Percentiles rank a stretch among this genome's conserved stretches.
Evolutionary conservation across 2,113 vertebrate species (phyloP).

Genomic region (Nothoprocta pentlandii): DNA sequence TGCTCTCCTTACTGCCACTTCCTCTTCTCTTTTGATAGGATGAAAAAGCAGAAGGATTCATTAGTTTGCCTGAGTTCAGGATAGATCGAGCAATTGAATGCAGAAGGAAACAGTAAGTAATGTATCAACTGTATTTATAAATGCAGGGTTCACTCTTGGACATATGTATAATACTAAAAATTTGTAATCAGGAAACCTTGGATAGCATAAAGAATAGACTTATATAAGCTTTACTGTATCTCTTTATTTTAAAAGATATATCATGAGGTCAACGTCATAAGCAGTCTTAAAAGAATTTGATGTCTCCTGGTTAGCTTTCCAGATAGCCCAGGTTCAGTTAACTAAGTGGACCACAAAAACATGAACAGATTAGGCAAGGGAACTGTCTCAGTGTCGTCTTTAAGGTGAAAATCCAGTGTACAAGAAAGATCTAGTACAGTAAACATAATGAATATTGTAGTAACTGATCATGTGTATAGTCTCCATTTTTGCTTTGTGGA

Average conservation of each 20-base stretch:
- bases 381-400: background rate
- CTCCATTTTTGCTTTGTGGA: background rate
- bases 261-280: background rate
- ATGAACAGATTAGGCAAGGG: background rate
- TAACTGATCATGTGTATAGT: background rate
- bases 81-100: conserved; percentile 91
- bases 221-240: background rate
- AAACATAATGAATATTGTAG: background rate
- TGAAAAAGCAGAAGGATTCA: conserved; percentile 92
- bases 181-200: background rate
- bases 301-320: background rate
- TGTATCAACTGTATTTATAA: background rate
- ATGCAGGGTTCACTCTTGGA: background rate
- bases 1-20: background rate
- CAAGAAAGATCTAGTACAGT: background rate
- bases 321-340: background rate
- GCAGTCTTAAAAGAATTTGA: background rate
- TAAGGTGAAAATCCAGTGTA: background rate
- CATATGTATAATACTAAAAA: background rate
- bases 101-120: conserved; percentile 92
- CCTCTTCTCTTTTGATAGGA: conserved; percentile 76
- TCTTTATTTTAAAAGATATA: background rate
- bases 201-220: background rate
- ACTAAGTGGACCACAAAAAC: background rate
- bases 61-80: conserved; percentile 92